Base-by-base conservation (phyloP, 2,113 vertebrate species). In the Axis porcinus region DNA sequence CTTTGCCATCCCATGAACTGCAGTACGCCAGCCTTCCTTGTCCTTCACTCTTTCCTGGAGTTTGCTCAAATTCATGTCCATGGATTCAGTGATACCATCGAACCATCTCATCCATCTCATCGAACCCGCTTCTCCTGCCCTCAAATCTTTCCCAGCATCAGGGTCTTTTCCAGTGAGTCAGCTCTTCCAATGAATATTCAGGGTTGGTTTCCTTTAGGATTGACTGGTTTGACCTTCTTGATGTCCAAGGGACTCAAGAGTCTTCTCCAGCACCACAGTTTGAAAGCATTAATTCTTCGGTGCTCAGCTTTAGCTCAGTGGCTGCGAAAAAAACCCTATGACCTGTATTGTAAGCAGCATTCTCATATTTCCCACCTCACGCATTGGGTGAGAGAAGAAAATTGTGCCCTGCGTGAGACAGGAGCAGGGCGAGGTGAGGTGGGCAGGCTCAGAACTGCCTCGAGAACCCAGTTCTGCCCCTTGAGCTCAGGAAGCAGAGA, bases 251-350 rank as follows among this genome's bases (percentile, higher is more conserved):
- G 67, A 23, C 19, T 70, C n/a, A 70, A 70, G n/a, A 70, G 67
- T 5, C 19, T 70, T 70, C 67, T 70, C n/a, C 19, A 23, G 67
- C 19, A 23, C 67, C 67, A 70, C 19, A 70, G 67, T 40, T 70
- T 0, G 0, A 70, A 70, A 70, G n/a, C 19, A 40, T 23, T 21
- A 40, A 0, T 70, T 23, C n/a, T 70, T 70, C 0, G 2, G 67
- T 5, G 0, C 67, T 70, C n/a, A 70, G 67, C 67, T 70, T 70
- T n/a, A 70, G n/a, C 67, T 70, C 67, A 70, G 9, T 70, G 67
- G n/a, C 67, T 70, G 67, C 0, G 0, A 12, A 12, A 23, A 40
- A 78, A 91, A 17, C 30, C 7, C 74, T 28, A 2, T n/a, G 47
- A 40, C 33, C 86, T 67, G 0, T 36, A 6, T 5, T 17, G 0